These are phyloP conservation scores for Aptenodytes forsteri DNA, from an alignment of 2,113 vertebrate genomes.

Conservation along the genomic window DNA sequence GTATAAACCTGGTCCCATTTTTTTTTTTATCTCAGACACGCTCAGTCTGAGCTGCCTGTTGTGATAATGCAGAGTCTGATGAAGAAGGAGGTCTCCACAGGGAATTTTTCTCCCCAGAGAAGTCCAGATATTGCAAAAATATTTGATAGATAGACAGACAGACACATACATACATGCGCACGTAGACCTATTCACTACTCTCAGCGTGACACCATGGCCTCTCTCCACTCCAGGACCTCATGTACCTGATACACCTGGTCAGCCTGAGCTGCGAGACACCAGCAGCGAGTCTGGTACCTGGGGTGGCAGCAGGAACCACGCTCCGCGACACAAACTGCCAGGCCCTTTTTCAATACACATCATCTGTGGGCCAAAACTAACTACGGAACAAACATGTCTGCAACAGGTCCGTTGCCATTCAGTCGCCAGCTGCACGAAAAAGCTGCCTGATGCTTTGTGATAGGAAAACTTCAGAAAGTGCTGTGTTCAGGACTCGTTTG, in stretches of 20 bases:
- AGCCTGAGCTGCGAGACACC: background rate
- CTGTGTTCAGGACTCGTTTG: background rate
- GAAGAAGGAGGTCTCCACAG: background rate
- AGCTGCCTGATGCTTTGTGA: background rate
- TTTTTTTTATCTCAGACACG: background rate
- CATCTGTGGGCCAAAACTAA: background rate
- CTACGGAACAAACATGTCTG: background rate
- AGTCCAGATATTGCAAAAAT: background rate
- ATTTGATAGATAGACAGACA: background rate
- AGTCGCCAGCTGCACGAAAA: background rate
- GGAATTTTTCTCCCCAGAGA: background rate
- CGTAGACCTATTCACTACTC: background rate
- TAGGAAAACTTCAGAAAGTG: background rate
- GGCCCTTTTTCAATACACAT: background rate
- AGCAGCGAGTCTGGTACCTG: background rate
- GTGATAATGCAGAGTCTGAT: background rate
- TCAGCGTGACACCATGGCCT: background rate
- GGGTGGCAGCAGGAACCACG: background rate
- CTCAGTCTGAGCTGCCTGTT: background rate
- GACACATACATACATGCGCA: too few relatives aligned
- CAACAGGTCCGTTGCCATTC: background rate
- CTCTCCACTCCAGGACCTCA: background rate
- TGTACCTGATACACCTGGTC: background rate
- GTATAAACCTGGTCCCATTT: background rate
- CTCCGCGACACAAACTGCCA: background rate